Evolutionary conservation across 2,113 vertebrate genomes (phyloP), one percentile per base, ranked within the genome.

Genomic region (Ctenomys sociabilis): DNA sequence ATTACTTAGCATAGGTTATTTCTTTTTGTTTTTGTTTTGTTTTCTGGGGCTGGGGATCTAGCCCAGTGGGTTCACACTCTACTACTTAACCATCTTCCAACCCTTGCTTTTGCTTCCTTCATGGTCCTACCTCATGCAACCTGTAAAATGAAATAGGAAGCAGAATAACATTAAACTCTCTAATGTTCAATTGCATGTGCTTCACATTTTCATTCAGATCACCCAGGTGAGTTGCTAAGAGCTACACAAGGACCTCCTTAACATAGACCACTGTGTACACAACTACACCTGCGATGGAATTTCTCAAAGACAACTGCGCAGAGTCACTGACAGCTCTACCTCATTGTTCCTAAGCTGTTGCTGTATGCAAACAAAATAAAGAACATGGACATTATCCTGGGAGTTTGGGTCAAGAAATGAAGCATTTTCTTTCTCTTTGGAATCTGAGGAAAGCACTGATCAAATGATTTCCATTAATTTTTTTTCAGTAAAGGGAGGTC

Each of bases 361-460:
- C 68, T n/a, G 0, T 63, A 40, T 59, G 84, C 40, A 84, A 75
- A 54, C 7, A 90, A 70, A 40, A 88, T 80, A 21, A 88, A 28
- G 14, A 85, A 14, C 30, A 91, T 95, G 57, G 2, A 26, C 19
- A 83, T 91, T 85, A 86, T 66, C 30, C 61, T 61, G 30, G 81
- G 57, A 21, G 10, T 91, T 95, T 80, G 81, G 54, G 9, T 92
- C 77, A 91, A 85, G 49, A 72, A 96, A 30, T 78, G 19, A 13
- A 35, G 16, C n/a, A n/a, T 75, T 95, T 17, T 54, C 14, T 86
- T 78, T 82, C 80, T 95, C 10, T 86, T 86, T 96, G 85, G 43
- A 89, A 85, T 88, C 72, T 91, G 40, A 82, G 26, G 57, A 57
- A 7, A 85, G 5, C 14, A 91, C 22, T 21, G 49, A 7, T 59